A percentile compares a stretch with the other conserved stretches of the same genome.
phyloP scores from a whole-genome alignment of 2,113 vertebrate species.

The Oryzias curvinotus region DNA sequence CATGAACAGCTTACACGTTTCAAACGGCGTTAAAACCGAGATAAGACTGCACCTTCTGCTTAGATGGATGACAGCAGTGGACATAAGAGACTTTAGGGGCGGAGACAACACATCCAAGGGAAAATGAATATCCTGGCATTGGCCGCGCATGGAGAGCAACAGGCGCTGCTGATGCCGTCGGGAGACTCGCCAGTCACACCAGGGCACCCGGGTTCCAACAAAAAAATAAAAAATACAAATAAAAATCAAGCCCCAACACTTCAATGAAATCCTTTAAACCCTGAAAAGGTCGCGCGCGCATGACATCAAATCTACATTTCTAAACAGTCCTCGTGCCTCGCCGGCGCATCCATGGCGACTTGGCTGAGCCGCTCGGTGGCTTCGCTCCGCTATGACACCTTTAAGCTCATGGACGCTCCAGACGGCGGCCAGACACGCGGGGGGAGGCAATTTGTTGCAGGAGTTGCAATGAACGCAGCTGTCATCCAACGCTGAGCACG shows the following conservation, averaged over 20 bases:
- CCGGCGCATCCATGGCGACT: slow-evolving; percentile 22
- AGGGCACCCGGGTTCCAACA: slow-evolving; percentile 49
- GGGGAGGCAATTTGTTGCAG: slow-evolving; percentile 38
- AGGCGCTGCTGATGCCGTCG: slow-evolving; percentile 60
- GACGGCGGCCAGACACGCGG: slow-evolving; percentile 38
- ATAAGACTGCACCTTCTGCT: slow-evolving; percentile 42
- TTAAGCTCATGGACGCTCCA: slow-evolving; percentile 24
- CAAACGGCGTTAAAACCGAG: no score
- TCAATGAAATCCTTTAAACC: slow-evolving; percentile 6
- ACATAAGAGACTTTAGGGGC: slow-evolving; percentile 44
- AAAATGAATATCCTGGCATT: slow-evolving; percentile 52
- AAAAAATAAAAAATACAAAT: slow-evolving; percentile 2
- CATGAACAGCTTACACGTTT: background rate
- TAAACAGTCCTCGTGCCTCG: slow-evolving; percentile 23
- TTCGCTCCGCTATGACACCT: slow-evolving; percentile 28
- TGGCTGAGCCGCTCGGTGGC: slow-evolving; percentile 26
- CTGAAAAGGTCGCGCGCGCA: background rate
- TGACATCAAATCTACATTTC: slow-evolving; percentile 19
- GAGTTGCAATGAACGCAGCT: slow-evolving; percentile 60
- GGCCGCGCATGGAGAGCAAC: slow-evolving; percentile 62
- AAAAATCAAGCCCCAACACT: slow-evolving; percentile 9
- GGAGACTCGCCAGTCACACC: slow-evolving; percentile 59
- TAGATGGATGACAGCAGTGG: slow-evolving; percentile 61
- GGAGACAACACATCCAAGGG: slow-evolving; percentile 48
- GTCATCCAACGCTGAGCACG: slow-evolving; percentile 56